phyloP scores from a whole-genome alignment of 1,140 invertebrate genomes.

The Euura lappo region DNA sequence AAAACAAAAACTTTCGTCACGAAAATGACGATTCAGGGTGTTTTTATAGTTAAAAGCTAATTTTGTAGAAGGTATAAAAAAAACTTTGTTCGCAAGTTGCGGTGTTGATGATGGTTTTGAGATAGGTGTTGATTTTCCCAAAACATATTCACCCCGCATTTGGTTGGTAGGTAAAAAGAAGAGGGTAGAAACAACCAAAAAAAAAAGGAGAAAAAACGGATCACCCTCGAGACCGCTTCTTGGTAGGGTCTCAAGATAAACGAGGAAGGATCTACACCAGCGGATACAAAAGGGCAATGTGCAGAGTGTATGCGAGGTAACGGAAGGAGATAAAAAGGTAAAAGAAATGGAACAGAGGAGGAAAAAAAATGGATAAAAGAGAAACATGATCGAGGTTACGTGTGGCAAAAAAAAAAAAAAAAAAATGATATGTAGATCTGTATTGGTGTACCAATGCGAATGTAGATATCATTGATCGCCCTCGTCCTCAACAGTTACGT shows the following conservation, averaged over 20 bases:
- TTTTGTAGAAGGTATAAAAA: no score
- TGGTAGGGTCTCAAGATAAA: constrained; percentile 4
- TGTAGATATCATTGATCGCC: no score
- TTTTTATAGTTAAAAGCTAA: no score
- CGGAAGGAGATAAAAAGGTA: neutral
- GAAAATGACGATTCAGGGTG: no score
- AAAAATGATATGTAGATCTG: no score
- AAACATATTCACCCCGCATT: neutral
- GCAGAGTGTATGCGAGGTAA: neutral
- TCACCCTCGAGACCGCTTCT: constrained; percentile 8
- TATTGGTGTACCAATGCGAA: no score
- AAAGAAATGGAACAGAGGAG: neutral
- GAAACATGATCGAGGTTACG: neutral
- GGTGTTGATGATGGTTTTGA: no score
- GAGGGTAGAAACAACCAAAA: neutral
- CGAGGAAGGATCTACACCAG: neutral
- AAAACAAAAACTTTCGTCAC: no score
- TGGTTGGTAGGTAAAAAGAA: neutral
- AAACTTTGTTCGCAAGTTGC: no score
- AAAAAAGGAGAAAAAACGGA: neutral
- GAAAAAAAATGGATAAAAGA: neutral
- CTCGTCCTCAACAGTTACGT: no score
- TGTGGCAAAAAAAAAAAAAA: neutral
- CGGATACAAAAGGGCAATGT: neutral
- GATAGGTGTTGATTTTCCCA: neutral